Conservation (phyloP, 92 coral and sea anemone species). For the Parazoanthus atlanticus region DNA sequence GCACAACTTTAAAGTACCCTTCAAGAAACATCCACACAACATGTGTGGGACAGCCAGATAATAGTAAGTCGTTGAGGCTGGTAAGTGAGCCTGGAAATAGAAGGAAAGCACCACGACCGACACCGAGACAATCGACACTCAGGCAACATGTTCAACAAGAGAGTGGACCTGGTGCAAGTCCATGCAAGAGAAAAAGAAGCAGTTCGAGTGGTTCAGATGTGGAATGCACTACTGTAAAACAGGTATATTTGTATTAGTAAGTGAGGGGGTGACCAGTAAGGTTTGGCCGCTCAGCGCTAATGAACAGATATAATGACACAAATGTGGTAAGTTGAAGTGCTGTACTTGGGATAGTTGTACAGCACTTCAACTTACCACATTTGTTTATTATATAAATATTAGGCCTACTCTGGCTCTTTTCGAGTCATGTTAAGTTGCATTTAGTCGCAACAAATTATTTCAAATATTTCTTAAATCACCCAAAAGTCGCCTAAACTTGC, state of each 20-base stretch:
- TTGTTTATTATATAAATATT: no score
- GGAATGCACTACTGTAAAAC: not conserved
- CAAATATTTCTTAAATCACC: no score
- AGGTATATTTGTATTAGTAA: not conserved
- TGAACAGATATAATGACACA: no score
- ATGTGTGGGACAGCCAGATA: not conserved
- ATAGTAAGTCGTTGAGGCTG: not conserved
- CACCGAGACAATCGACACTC: not conserved
- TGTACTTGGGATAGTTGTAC: no score
- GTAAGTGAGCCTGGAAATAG: constrained; percentile 14
- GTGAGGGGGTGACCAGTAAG: no score
- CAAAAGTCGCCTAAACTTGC: no score
- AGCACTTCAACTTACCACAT: no score
- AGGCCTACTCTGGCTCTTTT: no score
- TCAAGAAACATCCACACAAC: not conserved
- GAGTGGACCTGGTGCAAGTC: not conserved
- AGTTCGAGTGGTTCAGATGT: constrained; percentile 20
- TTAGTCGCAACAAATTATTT: not conserved
- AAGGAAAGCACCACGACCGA: not conserved
- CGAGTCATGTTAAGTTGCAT: not conserved
- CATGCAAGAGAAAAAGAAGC: constrained; percentile 19
- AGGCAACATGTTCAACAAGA: not conserved
- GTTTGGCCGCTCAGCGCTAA: no score
- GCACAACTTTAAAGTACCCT: not conserved
- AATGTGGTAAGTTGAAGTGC: no score